Evolutionary conservation across 2,113 vertebrate genomes (phyloP).

Genomic region (Sorex araneus): DNA sequence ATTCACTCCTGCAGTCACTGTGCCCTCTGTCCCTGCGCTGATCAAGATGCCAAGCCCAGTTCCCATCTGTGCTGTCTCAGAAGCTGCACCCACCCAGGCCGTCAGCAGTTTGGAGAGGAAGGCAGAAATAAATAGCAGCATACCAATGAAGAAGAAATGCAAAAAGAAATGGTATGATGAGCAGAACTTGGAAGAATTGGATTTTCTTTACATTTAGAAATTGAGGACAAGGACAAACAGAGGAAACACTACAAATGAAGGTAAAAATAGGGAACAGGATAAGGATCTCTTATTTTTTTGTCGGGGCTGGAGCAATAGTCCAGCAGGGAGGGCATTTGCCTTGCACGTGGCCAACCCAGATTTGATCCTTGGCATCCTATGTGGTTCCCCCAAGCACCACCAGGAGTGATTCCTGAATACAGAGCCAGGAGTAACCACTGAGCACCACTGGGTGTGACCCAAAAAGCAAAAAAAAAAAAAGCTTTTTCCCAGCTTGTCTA

Average conservation of each 20-base stretch:
- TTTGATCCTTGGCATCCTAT: no score
- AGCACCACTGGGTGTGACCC: no score
- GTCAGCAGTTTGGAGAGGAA: not conserved
- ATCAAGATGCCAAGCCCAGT: not conserved
- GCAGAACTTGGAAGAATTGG: no score
- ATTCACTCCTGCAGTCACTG: not conserved
- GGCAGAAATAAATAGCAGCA: not conserved
- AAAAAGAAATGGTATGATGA: not conserved
- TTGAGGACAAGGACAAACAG: not conserved
- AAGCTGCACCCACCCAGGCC: not conserved
- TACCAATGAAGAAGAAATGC: not conserved
- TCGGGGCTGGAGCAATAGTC: no score
- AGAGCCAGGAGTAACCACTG: no score
- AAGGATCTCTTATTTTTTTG: not conserved
- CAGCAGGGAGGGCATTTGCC: no score
- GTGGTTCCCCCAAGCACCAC: no score
- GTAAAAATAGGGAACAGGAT: not conserved
- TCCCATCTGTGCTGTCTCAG: not conserved
- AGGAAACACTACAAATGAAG: not conserved
- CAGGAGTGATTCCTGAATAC: no score
- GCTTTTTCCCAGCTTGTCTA: no score
- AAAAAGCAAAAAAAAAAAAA: no score
- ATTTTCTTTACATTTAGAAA: not conserved
- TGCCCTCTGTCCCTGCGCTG: not conserved
- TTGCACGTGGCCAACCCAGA: no score